phyloP scores from a whole-genome alignment of 2,113 vertebrate species.

The Apodemus sylvaticus region DNA sequence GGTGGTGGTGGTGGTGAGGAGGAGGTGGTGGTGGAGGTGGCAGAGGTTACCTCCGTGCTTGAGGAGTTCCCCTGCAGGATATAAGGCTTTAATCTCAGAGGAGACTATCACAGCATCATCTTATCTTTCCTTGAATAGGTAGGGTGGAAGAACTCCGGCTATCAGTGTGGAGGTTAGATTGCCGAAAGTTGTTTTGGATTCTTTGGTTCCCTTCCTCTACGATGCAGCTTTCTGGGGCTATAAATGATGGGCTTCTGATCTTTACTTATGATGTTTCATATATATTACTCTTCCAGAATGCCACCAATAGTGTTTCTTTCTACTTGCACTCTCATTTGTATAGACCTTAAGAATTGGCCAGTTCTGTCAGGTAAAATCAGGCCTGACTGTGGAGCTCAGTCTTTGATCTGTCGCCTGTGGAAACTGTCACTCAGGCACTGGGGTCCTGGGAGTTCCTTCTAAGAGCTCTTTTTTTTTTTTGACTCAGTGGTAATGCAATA shows the following conservation, averaged over 20 bases:
- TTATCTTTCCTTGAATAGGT: conserved; percentile 8
- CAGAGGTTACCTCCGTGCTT: no score
- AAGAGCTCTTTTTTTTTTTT: background rate
- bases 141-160: background rate
- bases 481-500: background rate
- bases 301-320: background rate
- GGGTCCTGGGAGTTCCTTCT: background rate
- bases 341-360: background rate
- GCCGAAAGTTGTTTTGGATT: background rate
- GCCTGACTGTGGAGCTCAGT: background rate
- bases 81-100: background rate
- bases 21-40: no score
- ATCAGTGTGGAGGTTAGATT: background rate
- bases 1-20: background rate
- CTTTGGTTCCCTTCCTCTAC: background rate
- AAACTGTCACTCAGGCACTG: background rate
- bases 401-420: background rate
- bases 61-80: background rate
- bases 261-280: background rate
- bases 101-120: background rate
- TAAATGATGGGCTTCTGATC: background rate
- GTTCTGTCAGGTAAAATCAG: background rate
- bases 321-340: background rate
- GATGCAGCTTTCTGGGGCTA: background rate
- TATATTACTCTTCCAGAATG: background rate